Evolutionary conservation across 2,113 vertebrate genomes (phyloP).

Genomic region (Gorsachius goisagi): DNA sequence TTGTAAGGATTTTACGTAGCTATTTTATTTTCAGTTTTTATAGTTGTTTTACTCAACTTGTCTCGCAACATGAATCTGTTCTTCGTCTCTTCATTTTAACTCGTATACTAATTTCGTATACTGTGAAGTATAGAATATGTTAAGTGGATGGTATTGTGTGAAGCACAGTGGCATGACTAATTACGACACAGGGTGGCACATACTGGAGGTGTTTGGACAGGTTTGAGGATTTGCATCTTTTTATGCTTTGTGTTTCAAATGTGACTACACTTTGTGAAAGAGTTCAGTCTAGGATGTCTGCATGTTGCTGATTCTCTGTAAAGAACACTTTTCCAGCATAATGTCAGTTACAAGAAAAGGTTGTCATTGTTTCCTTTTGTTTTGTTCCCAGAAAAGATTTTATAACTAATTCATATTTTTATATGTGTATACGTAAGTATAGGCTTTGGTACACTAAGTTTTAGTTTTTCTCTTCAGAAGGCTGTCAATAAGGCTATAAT

Average conservation of each 20-base stretch:
- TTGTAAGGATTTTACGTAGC: not conserved
- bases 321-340: not conserved
- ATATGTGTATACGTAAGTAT: not conserved
- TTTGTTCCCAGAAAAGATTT: not conserved
- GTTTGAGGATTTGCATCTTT: not conserved
- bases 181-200: not conserved
- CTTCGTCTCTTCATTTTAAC: not conserved
- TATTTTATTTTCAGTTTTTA: not conserved
- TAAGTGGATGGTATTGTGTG: not conserved
- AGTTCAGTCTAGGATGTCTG: not conserved
- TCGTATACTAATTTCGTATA: not conserved
- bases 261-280: not conserved
- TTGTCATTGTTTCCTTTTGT: not conserved
- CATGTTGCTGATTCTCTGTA: not conserved
- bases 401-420: not conserved
- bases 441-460: not conserved
- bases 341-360: not conserved
- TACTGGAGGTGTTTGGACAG: not conserved
- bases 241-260: not conserved
- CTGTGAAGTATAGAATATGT: rapidly evolving
- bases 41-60: not conserved
- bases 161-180: not conserved
- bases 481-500: not conserved
- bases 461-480: not conserved
- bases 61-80: not conserved